Evolutionary conservation across 1,140 invertebrate species (phyloP).

Genomic region (Panagrolaimus sp.): DNA sequence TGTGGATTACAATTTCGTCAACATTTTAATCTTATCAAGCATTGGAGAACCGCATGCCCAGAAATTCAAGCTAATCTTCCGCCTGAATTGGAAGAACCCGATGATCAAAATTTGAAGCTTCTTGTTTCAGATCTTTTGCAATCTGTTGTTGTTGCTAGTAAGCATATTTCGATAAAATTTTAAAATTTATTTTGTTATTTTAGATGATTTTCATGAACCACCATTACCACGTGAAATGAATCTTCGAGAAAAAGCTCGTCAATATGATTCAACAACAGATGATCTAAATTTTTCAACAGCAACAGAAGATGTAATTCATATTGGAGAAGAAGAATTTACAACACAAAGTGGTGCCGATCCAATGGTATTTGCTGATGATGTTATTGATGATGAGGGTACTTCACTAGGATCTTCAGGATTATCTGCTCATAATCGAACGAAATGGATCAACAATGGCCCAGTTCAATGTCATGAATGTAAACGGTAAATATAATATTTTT

Average conservation of each 20-base stretch:
- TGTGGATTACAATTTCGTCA: conserved; percentile 51
- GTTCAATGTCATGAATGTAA: conserved; percentile 41
- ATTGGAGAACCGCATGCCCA: conserved; percentile 48
- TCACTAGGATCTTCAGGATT: background rate
- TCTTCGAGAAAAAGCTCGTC: conserved; percentile 11
- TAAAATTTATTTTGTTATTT: conserved; percentile 3
- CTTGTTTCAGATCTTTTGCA: background rate
- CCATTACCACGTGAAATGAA: background rate
- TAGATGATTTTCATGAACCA: background rate
- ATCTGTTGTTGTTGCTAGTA: conserved; percentile 1
- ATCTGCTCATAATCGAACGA: conserved; percentile 19
- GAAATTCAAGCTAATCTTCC: conserved; percentile 53
- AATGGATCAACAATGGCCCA: conserved; percentile 32
- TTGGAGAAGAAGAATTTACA: too few species aligned
- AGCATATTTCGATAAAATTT: background rate
- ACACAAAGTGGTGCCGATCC: background rate
- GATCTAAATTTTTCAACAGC: conserved; percentile 2
- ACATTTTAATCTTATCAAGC: conserved; percentile 49
- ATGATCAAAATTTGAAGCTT: background rate
- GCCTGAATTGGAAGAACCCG: conserved; percentile 26
- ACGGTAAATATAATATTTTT: conserved; percentile 30
- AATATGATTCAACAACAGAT: background rate
- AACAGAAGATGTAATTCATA: background rate
- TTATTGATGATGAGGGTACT: conserved; percentile 23
- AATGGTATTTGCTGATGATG: conserved; percentile 24